phyloP scores from a whole-genome alignment of 2,888 invertebrate species.

The Philonicus albiceps region DNA sequence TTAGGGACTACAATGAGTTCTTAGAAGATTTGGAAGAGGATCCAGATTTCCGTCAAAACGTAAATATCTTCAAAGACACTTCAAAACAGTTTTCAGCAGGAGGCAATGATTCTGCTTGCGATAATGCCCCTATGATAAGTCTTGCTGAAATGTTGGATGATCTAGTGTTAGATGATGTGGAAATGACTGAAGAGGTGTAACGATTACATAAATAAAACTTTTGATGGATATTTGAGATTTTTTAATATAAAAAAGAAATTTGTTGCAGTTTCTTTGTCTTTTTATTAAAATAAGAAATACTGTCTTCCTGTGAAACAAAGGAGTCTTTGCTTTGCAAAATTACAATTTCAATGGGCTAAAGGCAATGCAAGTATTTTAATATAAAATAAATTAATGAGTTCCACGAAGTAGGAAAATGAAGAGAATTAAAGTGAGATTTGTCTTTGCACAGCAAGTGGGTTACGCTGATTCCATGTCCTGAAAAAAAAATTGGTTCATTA shows the following conservation, averaged over 20 bases:
- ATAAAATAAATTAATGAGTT: conserved; percentile 47
- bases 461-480: conserved; percentile 42
- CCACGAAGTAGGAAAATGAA: conserved; percentile 39
- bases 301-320: conserved; percentile 17
- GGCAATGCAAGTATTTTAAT: conserved; percentile 41
- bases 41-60: conserved; percentile 83
- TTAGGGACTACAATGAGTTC: conserved; percentile 93
- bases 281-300: conserved; percentile 25
- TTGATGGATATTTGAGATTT: not conserved
- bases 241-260: not conserved
- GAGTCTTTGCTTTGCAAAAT: conserved; percentile 29
- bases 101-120: conserved; percentile 68
- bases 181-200: conserved; percentile 69
- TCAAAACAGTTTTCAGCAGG: conserved; percentile 66
- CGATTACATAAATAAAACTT: not conserved
- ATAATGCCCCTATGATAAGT: conserved; percentile 78
- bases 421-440: not conserved
- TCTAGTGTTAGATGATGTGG: conserved; percentile 80
- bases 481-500: not conserved
- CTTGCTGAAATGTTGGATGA: conserved; percentile 95
- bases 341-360: not conserved
- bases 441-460: not conserved
- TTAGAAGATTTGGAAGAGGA: conserved; percentile 98
- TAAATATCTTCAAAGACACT: conserved; percentile 86
- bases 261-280: not conserved